phyloP scores from a whole-genome alignment of 2,113 vertebrate genomes.

The Oriolus oriolus region DNA sequence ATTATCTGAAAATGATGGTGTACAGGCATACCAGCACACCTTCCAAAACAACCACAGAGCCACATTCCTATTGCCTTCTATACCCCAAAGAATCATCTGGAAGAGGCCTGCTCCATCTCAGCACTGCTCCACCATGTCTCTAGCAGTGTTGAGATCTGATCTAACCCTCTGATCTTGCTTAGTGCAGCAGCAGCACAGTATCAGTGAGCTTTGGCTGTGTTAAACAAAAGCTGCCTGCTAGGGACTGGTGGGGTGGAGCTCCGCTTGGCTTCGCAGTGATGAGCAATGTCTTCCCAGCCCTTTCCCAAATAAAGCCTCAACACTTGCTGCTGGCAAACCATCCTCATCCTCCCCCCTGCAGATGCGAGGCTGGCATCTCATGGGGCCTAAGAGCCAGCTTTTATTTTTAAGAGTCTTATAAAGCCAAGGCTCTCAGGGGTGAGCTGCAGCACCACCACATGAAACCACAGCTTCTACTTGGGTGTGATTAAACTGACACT shows the following conservation, averaged over 20 bases:
- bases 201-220: background rate
- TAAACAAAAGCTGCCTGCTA: background rate
- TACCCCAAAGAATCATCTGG: fast-evolving
- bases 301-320: background rate
- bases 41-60: background rate
- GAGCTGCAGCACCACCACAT: fast-evolving
- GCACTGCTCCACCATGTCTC: fast-evolving
- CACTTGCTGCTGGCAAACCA: background rate
- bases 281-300: background rate
- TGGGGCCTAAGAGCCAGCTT: background rate
- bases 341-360: fast-evolving
- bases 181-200: fast-evolving
- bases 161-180: background rate
- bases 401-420: background rate
- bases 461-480: background rate
- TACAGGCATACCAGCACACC: background rate
- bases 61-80: background rate
- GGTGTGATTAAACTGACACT: background rate
- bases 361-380: fast-evolving
- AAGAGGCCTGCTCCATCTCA: background rate
- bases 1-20: background rate
- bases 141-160: background rate
- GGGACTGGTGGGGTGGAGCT: background rate
- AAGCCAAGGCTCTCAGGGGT: fast-evolving
- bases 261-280: fast-evolving